Percentiles rank a stretch among this genome's conserved stretches.
phyloP scores from a whole-genome alignment of 1,140 invertebrate species.

The Drosophila athabasca region DNA sequence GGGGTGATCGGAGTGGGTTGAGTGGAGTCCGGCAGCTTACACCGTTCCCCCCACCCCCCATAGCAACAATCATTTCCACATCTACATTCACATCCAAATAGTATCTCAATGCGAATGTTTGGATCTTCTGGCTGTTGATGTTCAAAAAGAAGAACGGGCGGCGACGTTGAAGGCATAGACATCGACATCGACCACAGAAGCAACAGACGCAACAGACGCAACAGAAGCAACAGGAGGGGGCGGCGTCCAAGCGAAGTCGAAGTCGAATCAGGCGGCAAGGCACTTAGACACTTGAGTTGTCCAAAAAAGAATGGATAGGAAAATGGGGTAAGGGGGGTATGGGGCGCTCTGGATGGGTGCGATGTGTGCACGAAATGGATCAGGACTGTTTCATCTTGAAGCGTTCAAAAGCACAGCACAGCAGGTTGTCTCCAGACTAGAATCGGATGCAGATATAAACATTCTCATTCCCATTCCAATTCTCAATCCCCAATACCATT shows the following conservation, averaged over 20 bases:
- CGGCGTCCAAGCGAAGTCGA: conserved; percentile 15
- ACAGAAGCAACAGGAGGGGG: background rate
- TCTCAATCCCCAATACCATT: background rate
- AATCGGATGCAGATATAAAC: conserved; percentile 73
- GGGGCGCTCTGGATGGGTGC: conserved; percentile 1
- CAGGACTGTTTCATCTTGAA: conserved; percentile 75
- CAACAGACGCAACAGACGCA: too few relatives aligned
- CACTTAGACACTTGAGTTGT: conserved; percentile 80
- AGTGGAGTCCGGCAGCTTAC: conserved; percentile 49
- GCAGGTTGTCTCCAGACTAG: conserved; percentile 71
- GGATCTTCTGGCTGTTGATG: conserved; percentile 54
- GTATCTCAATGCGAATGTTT: conserved; percentile 53
- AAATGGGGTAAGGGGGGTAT: background rate
- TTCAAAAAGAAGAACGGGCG: conserved; percentile 22
- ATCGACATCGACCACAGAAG: background rate
- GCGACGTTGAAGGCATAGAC: conserved; percentile 9
- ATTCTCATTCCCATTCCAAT: conserved; percentile 30
- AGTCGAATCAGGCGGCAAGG: conserved; percentile 53
- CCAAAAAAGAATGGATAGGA: conserved; percentile 47
- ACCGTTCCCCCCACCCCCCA: conserved; percentile 23
- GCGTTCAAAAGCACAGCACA: conserved; percentile 72
- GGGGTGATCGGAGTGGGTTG: conserved; percentile 46
- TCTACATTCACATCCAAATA: conserved; percentile 7
- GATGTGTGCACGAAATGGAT: conserved; percentile 53
- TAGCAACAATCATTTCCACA: conserved; percentile 6